Evolutionary conservation across 2,797 vertebrate species (phyloP).

Genomic region (Tauraco hartlaubi): DNA sequence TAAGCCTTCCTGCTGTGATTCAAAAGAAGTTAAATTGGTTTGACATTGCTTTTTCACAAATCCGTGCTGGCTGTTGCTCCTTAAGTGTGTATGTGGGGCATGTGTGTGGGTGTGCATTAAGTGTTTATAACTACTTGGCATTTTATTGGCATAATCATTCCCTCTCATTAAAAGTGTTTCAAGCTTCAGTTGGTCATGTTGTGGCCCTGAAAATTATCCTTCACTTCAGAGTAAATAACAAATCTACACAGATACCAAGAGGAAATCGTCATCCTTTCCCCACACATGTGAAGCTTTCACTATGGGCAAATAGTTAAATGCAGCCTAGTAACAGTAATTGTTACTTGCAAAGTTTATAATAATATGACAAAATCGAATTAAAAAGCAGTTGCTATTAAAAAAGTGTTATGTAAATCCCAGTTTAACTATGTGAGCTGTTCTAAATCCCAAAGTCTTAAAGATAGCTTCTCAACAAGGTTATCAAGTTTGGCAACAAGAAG

Average conservation of each 20-base stretch:
- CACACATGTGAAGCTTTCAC: neutral
- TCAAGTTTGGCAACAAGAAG: neutral
- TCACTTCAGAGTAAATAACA: neutral
- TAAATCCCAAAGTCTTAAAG: neutral
- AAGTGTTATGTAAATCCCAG: neutral
- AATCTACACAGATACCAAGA: neutral
- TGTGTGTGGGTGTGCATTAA: neutral
- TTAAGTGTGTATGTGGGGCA: fast-evolving
- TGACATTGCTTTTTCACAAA: neutral
- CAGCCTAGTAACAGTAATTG: neutral
- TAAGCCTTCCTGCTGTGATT: neutral
- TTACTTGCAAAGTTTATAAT: neutral
- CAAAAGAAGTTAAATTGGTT: neutral
- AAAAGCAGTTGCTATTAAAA: neutral
- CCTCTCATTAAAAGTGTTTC: neutral
- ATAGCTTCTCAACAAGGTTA: neutral
- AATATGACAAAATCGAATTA: neutral
- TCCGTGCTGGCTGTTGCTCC: neutral
- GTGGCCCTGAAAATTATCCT: neutral
- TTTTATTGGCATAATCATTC: neutral
- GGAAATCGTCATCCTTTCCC: neutral
- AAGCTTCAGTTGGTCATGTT: neutral
- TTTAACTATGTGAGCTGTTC: neutral
- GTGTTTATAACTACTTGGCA: neutral
- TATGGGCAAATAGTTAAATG: neutral